Conservation (phyloP, 1,140 invertebrate genomes). For the Zaprionus ghesquierei region DNA sequence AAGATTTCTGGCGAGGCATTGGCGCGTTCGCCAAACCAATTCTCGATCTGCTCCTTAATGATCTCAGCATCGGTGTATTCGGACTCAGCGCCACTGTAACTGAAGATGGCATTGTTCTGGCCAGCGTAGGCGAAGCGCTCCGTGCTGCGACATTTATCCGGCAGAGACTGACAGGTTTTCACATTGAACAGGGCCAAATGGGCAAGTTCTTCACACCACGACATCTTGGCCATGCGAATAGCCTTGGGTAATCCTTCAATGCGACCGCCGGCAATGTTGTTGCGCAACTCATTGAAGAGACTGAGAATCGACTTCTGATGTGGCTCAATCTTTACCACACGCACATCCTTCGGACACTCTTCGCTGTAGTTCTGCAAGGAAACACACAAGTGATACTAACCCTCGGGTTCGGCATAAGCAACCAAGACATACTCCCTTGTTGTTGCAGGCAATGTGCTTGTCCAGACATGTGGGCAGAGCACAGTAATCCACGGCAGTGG, state of each 20-base stretch:
- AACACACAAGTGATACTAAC: too few relatives aligned
- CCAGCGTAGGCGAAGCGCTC: conserved; percentile 64
- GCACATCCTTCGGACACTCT: conserved; percentile 48
- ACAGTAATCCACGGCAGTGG: conserved; percentile 50
- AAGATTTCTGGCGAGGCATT: conserved; percentile 47
- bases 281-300: conserved; percentile 56
- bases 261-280: conserved; percentile 49
- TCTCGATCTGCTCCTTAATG: conserved; percentile 59
- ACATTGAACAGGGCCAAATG: conserved; percentile 49
- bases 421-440: conserved; percentile 48
- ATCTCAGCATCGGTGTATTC: conserved; percentile 56
- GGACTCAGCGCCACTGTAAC: conserved; percentile 54
- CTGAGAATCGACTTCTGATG: conserved; percentile 53
- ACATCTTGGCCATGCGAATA: conserved; percentile 63
- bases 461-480: conserved; percentile 58
- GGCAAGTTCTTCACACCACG: conserved; percentile 61
- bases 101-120: conserved; percentile 63
- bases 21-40: conserved; percentile 50
- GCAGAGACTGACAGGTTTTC: conserved; percentile 45
- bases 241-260: conserved; percentile 53
- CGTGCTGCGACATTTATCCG: conserved; percentile 64
- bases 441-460: conserved; percentile 60
- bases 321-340: conserved; percentile 32
- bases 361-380: conserved; percentile 41
- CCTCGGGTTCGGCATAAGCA: background rate